Evolutionary conservation across 2,113 vertebrate species (phyloP).

Genomic region (Sinosuthora webbiana): DNA sequence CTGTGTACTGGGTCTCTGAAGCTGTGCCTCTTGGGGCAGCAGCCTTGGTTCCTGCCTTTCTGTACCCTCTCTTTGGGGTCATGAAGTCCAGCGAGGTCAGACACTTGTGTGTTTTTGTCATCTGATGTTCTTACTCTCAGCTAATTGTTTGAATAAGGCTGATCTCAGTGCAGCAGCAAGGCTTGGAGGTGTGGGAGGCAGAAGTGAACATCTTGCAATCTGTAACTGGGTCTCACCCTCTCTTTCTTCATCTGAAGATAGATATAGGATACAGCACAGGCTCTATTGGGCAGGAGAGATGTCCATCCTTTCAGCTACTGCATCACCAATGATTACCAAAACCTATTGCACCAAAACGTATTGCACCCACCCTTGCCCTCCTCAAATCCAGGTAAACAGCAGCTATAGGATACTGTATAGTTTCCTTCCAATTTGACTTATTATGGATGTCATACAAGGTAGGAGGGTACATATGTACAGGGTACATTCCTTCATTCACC

Average conservation of each 20-base stretch:
- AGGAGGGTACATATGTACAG: not conserved
- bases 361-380: not conserved
- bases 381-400: not conserved
- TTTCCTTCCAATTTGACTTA: not conserved
- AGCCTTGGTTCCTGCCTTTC: conserved; percentile 93
- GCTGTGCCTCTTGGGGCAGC: conserved; percentile 94
- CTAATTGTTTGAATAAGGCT: not conserved
- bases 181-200: not conserved
- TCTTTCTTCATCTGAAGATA: not conserved
- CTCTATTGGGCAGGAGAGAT: not conserved
- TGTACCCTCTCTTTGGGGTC: conserved; percentile 95
- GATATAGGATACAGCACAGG: not conserved
- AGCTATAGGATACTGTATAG: not conserved
- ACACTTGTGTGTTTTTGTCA: not conserved
- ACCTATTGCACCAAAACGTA: not conserved
- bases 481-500: too few species aligned
- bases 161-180: not conserved
- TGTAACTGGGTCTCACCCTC: not conserved
- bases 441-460: not conserved
- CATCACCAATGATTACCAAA: not conserved
- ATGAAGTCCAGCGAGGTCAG: conserved; percentile 96
- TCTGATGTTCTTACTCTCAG: not conserved
- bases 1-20: conserved; percentile 95
- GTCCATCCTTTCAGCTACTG: not conserved
- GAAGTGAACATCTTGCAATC: not conserved